Evolutionary conservation across 1,140 invertebrate species (phyloP), one percentile per base, ranked within the genome.

Genomic region (Scaptomyza graminum): DNA sequence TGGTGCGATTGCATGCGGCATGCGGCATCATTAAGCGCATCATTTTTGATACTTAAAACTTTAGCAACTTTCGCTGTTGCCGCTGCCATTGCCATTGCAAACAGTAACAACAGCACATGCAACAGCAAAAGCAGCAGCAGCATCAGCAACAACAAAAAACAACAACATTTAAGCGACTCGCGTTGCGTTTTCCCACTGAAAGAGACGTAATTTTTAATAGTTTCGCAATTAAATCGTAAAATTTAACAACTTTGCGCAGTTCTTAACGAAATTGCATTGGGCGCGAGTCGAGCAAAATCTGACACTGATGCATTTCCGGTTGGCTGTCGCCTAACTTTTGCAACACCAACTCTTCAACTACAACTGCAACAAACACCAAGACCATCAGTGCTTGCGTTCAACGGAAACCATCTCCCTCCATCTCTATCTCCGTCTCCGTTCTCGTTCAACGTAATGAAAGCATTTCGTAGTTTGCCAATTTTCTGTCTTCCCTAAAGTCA

Each of bases 191-290:
- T 59, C 64, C 74, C 79, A 62, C 25, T 61, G 70, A 76, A n/a
- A 77, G 83, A 77, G 81, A 90, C 81, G 77, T 90, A 85, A 90
- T 90, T 89, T 90, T 89, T 89, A 89, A 89, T 85, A 90, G 81
- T 85, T 81, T 81, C 71, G 85, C 81, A 90, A 90, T 90, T 90
- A 90, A 90, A 90, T 87, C 85, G 85, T 90, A 90, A 90, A 90
- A 85, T 90, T 90, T 90, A 81, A 90, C 85, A 90, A 90, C 85
- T 90, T 90, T 90, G 81, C 75, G 81, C 85, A 90, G 80, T 88
- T 89, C 85, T 85, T 90, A 78, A 81, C 70, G 81, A 90, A 90
- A 81, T 81, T 85, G 72, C 72, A 62, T 67, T 62, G 61, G 66
- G 65, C 61, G 70, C 65, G 46, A 49, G 75, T 73, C 65, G 59